phyloP scores from a whole-genome alignment of 2,797 vertebrate species.

The Pangasius sanitwongsei region DNA sequence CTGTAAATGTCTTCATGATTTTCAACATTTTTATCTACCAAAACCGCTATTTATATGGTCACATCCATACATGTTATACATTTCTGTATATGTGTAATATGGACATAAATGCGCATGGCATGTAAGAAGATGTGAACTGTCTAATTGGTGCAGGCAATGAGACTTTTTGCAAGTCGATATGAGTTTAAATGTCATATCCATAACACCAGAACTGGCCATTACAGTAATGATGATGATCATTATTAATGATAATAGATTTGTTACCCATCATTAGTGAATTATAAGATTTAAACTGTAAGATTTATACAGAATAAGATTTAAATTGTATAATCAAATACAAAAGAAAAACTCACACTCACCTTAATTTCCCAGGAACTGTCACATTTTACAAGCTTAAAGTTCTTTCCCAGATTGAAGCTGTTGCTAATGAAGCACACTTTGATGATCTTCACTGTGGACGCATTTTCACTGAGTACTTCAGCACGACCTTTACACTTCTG shows the following conservation, averaged over 20 bases:
- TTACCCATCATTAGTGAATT: neutral
- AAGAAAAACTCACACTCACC: constrained; percentile 69
- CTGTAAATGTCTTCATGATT: neutral
- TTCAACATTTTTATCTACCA: neutral
- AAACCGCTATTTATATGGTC: neutral
- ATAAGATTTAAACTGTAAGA: neutral
- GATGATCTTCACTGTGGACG: constrained; percentile 82
- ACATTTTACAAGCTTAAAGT: constrained; percentile 95
- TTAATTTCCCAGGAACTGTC: constrained; percentile 82
- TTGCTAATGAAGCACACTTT: constrained; percentile 96
- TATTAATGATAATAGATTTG: neutral
- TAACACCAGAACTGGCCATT: neutral
- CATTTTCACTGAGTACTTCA: neutral
- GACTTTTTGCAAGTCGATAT: neutral
- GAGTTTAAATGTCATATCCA: constrained; percentile 1
- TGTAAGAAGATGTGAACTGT: neutral
- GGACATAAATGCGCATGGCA: neutral
- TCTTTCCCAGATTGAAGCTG: constrained; percentile 88
- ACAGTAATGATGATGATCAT: neutral
- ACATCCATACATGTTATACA: neutral
- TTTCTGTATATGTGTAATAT: neutral
- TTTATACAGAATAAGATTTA: neutral
- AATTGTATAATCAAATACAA: neutral
- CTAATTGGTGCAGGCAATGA: neutral
- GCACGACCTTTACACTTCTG: constrained; percentile 43